These are phyloP conservation scores for Loris lydekkerianus DNA, from an alignment of 2,797 vertebrate species.

Conservation along the genomic window DNA sequence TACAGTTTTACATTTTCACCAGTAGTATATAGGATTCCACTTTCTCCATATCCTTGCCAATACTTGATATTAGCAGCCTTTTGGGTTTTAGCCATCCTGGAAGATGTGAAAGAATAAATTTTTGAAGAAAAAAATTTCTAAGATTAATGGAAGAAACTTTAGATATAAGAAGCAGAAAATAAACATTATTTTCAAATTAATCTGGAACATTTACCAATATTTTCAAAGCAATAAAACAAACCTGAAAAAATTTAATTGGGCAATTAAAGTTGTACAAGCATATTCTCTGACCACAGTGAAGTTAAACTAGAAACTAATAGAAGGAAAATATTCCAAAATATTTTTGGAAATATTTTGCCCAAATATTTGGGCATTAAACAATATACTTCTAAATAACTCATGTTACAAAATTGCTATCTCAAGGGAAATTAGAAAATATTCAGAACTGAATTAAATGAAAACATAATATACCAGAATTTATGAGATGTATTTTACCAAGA, in stretches of 20 bases:
- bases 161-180: slow-evolving; percentile 22
- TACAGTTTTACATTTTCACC: neutral
- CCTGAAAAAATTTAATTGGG: slow-evolving; percentile 6
- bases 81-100: neutral
- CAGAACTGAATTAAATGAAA: slow-evolving; percentile 49
- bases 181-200: slow-evolving; percentile 40
- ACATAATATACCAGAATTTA: neutral
- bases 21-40: neutral
- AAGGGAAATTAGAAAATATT: slow-evolving; percentile 42
- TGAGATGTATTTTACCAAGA: neutral
- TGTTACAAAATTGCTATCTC: neutral
- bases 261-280: slow-evolving; percentile 9
- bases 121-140: slow-evolving; percentile 44
- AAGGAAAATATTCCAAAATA: slow-evolving; percentile 35
- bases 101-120: neutral
- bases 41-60: neutral
- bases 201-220: neutral
- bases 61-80: neutral
- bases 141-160: neutral
- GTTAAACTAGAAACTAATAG: neutral
- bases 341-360: neutral
- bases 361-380: slow-evolving; percentile 40
- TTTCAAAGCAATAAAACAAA: slow-evolving; percentile 28
- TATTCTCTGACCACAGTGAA: slow-evolving; percentile 49
- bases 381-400: slow-evolving; percentile 28